Evolutionary conservation across 2,888 invertebrate species (phyloP), one percentile per base, ranked within the genome.

Genomic region (Limenitis camilla): DNA sequence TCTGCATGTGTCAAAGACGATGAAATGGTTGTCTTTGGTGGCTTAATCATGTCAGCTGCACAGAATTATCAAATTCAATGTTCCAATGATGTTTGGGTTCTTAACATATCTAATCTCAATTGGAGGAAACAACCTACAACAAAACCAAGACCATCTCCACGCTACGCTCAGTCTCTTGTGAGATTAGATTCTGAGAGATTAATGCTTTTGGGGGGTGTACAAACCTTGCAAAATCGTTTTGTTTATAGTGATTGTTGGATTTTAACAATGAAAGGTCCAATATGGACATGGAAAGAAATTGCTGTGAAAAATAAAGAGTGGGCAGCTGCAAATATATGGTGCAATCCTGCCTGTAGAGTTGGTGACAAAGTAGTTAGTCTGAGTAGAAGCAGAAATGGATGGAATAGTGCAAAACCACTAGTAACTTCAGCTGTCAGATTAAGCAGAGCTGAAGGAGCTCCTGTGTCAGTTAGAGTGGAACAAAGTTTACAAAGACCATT

Each of bases 131-230:
- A 93, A 65, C 86, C 89, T 40, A 93, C 93, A 43, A 88, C 89
- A 0, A 91, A 89, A 59, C 88, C 90, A 0, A 92, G 91, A 62
- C 96, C 96, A 2, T 88, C 90, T n/a, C 92, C 95, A 29, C 88
- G 98, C 59, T 97, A 97, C 84, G 97, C 97, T 6, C 98, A 98
- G 71, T 96, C 96, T n/a, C 95, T 98, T 73, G 92, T 96, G 51
- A 88, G 90, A 47, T 74, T 98, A 54, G 94, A 95, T 75, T 91
- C 92, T 48, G 88, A 92, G 41, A 92, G 96, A 79, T 79, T 96
- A 57, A 88, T 98, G 68, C 89, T 96, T 30, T 85, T 96, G 62
- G 96, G 95, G 38, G 97, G 97, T 40, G 96, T 95, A 66, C 96
- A 95, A 55, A 96, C 96, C 1, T 92, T 95, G 39, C 94, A 93